A percentile compares a stretch with the other conserved stretches of the same genome.
phyloP scores from a whole-genome alignment of 2,888 invertebrate genomes.

The Clostera curtula region DNA sequence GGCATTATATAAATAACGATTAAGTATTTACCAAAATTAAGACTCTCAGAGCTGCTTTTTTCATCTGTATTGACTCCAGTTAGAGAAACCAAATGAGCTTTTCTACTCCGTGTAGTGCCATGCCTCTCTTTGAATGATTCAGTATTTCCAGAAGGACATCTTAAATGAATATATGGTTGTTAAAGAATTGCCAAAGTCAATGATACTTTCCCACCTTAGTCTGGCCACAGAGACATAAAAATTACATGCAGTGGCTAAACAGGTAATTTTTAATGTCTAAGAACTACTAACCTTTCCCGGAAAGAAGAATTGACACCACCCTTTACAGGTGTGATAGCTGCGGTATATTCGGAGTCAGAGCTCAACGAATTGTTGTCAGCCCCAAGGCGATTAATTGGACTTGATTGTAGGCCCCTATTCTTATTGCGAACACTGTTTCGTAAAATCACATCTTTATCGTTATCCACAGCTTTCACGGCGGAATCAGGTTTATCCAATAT shows the following conservation, averaged over 20 bases:
- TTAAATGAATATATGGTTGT: slow-evolving; percentile 19
- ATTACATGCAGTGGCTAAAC: no score
- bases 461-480: slow-evolving; percentile 30
- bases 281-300: slow-evolving; percentile 74
- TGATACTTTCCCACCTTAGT: no score
- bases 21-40: slow-evolving; percentile 73
- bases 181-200: no score
- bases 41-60: slow-evolving; percentile 88
- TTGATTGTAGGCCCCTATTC: slow-evolving; percentile 44
- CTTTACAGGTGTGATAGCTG: slow-evolving; percentile 80
- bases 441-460: slow-evolving; percentile 34
- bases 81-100: slow-evolving; percentile 59
- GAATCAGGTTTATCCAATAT: slow-evolving; percentile 40
- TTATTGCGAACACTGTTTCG: slow-evolving; percentile 45
- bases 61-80: slow-evolving; percentile 76
- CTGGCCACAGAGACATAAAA: no score
- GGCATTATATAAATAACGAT: not conserved
- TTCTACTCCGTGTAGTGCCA: slow-evolving; percentile 39
- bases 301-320: slow-evolving; percentile 48
- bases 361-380: slow-evolving; percentile 77
- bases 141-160: slow-evolving; percentile 54
- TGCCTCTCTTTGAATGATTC: slow-evolving; percentile 59
- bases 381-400: slow-evolving; percentile 46
- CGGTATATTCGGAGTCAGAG: slow-evolving; percentile 83
- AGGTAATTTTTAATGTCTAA: not conserved